Conservation (phyloP, 2,888 invertebrate species). For the Pachydiplax longipennis region DNA sequence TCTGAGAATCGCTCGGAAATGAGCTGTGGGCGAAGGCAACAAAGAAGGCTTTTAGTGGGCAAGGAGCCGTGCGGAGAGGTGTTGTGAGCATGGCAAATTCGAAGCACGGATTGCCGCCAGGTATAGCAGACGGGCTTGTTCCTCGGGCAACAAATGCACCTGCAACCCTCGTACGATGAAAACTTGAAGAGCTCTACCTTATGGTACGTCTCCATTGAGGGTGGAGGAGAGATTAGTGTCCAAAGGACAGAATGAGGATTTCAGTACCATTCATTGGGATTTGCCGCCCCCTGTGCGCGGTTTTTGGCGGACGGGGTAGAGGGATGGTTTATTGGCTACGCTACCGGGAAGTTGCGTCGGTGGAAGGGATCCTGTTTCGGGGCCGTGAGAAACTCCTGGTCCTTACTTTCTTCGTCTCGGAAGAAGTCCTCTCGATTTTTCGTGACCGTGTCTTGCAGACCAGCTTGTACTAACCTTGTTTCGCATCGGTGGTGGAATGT, state of each 20-base stretch:
- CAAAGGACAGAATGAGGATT: not conserved
- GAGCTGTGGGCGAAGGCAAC: not conserved
- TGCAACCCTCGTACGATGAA: not conserved
- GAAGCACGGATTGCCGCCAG: not conserved
- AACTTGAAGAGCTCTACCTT: not conserved
- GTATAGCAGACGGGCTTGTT: not conserved
- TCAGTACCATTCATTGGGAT: not conserved
- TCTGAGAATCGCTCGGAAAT: not conserved
- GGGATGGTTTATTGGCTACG: not conserved
- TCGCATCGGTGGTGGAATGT: not conserved
- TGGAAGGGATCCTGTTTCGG: not conserved
- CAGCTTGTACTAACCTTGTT: not conserved
- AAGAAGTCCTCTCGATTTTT: not conserved
- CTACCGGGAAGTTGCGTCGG: not conserved
- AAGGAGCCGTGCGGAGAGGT: not conserved
- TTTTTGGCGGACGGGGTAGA: not conserved
- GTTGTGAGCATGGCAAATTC: not conserved
- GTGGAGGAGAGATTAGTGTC: not conserved
- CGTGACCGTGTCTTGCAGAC: not conserved
- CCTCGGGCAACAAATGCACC: not conserved
- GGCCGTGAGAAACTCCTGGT: not conserved
- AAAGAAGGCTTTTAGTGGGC: not conserved
- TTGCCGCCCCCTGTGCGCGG: not conserved
- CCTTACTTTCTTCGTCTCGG: not conserved
- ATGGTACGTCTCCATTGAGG: not conserved